Percentiles rank a stretch among this genome's conserved stretches.
Evolutionary conservation across 1,140 invertebrate genomes (phyloP).

Genomic region (Meteorus sp.): DNA sequence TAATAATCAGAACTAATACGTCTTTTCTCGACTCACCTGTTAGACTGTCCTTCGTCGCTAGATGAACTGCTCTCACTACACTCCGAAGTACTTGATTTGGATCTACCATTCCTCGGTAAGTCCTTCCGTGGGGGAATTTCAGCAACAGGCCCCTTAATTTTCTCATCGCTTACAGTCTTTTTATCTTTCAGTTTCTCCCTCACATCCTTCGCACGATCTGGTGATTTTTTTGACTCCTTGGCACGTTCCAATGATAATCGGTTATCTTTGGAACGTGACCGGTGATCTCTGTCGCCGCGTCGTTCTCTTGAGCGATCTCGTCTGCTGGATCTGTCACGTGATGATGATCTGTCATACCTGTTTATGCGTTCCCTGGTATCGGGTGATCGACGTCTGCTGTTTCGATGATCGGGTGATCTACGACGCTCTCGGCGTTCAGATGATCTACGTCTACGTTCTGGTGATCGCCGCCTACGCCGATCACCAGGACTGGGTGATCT

Average conservation of each 20-base stretch:
- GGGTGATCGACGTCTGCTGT: slow-evolving; percentile 61
- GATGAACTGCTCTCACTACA: slow-evolving; percentile 55
- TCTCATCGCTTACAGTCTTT: slow-evolving; percentile 41
- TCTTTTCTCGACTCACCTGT: slow-evolving; percentile 39
- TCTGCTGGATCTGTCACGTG: slow-evolving; percentile 51
- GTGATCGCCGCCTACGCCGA: slow-evolving; percentile 47
- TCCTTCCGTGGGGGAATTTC: slow-evolving; percentile 51
- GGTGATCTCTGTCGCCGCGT: slow-evolving; percentile 45
- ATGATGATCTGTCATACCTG: slow-evolving; percentile 53
- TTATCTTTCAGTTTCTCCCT: slow-evolving; percentile 37
- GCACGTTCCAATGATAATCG: slow-evolving; percentile 43
- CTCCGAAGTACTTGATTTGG: slow-evolving; percentile 56
- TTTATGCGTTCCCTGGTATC: slow-evolving; percentile 44
- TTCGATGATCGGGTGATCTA: slow-evolving; percentile 46
- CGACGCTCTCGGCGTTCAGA: slow-evolving; percentile 51
- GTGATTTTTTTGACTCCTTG: slow-evolving; percentile 43
- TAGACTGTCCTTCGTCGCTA: slow-evolving; percentile 48
- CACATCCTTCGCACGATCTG: slow-evolving; percentile 41
- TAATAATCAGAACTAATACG: no score
- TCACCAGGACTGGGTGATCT: slow-evolving; percentile 51
- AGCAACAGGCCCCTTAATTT: slow-evolving; percentile 38
- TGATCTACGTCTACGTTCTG: slow-evolving; percentile 50
- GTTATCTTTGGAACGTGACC: slow-evolving; percentile 41
- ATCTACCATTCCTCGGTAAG: slow-evolving; percentile 53
- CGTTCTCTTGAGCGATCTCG: slow-evolving; percentile 51